phyloP scores from a whole-genome alignment of 2,797 vertebrate species.

The Paramormyrops hopkinsi region DNA sequence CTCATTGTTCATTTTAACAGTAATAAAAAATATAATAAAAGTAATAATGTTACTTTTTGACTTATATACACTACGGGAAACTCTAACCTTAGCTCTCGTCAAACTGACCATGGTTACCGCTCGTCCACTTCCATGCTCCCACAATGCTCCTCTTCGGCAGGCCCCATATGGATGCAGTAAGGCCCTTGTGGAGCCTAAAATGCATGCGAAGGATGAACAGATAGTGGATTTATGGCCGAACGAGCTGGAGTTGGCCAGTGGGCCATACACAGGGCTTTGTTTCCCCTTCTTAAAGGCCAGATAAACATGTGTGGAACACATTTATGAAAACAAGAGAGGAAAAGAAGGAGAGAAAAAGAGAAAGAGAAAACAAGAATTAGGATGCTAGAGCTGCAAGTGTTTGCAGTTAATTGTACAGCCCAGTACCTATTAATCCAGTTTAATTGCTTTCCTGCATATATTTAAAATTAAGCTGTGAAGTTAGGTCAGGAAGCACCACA shows the following conservation, averaged over 20 bases:
- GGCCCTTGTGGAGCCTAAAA: constrained; percentile 28
- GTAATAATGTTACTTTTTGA: not conserved
- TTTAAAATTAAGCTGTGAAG: constrained; percentile 44
- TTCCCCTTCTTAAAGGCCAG: constrained; percentile 58
- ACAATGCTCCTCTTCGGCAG: constrained; percentile 37
- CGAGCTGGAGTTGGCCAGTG: constrained; percentile 48
- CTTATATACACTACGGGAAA: not conserved
- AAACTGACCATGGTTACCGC: not conserved
- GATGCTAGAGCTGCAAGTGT: constrained; percentile 57
- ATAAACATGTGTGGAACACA: constrained; percentile 70
- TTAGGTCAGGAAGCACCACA: constrained; percentile 34
- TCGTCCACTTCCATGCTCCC: constrained; percentile 35
- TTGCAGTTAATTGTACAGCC: constrained; percentile 56
- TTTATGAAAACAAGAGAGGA: constrained; percentile 50
- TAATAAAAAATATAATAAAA: too few relatives aligned
- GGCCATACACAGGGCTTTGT: constrained; percentile 58
- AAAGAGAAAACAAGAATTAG: constrained; percentile 33
- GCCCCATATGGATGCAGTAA: constrained; percentile 42
- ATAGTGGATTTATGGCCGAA: constrained; percentile 51
- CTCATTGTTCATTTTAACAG: not conserved
- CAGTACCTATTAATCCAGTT: constrained; percentile 54
- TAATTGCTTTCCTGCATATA: constrained; percentile 59
- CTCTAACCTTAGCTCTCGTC: not conserved
- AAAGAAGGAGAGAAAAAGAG: constrained; percentile 25
- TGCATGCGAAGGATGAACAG: constrained; percentile 41